These are phyloP conservation scores for Selene dorsalis DNA, from an alignment of 2,797 vertebrate genomes.

Conservation along the genomic window DNA sequence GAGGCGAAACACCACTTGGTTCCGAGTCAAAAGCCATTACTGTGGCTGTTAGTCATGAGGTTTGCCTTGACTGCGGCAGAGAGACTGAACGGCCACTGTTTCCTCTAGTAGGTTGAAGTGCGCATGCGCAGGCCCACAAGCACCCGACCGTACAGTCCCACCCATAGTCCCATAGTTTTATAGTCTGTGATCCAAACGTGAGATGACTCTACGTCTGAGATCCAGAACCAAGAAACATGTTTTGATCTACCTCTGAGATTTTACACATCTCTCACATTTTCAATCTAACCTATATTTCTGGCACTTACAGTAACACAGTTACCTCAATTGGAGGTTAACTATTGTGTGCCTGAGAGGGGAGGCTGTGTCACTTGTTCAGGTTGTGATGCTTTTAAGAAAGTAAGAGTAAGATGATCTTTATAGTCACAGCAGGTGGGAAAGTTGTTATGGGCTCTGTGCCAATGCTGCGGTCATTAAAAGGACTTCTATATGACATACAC, in stretches of 20 bases:
- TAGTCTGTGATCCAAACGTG: too few species aligned
- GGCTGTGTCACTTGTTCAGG: background rate
- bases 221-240: background rate
- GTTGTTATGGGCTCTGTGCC: too few species aligned
- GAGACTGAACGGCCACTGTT: background rate
- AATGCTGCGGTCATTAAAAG: too few species aligned
- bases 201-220: accelerated
- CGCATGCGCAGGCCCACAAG: conserved; percentile 41
- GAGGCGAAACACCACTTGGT: conserved; percentile 40
- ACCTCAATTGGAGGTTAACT: background rate
- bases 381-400: background rate
- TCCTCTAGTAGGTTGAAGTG: background rate
- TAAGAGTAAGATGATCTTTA: too few species aligned
- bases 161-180: too few species aligned
- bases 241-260: background rate
- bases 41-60: background rate
- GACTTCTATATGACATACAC: too few species aligned
- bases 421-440: too few species aligned
- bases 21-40: conserved; percentile 47
- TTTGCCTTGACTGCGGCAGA: background rate
- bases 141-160: background rate
- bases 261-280: background rate
- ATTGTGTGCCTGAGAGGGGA: background rate
- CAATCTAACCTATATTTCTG: too few species aligned
- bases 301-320: background rate